phyloP scores from a whole-genome alignment of 2,113 vertebrate species.

The Mesocricetus auratus region DNA sequence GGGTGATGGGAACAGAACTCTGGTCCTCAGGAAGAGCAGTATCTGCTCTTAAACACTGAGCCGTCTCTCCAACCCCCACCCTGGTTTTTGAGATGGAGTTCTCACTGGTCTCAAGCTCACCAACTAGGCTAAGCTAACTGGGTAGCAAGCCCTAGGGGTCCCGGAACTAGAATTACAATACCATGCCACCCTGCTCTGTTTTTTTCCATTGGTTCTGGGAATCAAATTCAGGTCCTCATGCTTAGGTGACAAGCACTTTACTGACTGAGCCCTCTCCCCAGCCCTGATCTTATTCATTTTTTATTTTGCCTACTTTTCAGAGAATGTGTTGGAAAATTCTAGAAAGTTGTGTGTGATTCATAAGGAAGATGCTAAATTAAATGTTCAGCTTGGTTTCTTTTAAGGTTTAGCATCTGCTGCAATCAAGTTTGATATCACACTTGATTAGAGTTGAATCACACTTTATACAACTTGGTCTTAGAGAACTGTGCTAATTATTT shows the following conservation, averaged over 20 bases:
- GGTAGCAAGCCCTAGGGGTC: too few relatives aligned
- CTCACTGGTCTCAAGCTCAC: background rate
- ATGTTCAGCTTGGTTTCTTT: background rate
- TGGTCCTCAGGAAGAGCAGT: background rate
- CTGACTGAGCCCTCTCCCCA: background rate
- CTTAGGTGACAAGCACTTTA: background rate
- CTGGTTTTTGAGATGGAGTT: background rate
- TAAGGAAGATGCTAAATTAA: background rate
- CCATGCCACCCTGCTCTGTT: background rate
- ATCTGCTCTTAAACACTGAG: background rate
- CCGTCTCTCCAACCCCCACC: background rate
- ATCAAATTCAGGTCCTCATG: background rate
- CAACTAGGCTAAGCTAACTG: background rate
- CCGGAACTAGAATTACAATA: background rate
- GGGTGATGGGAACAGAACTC: background rate
- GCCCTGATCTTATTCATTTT: background rate
- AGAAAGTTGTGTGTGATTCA: accelerated
- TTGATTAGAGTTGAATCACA: background rate
- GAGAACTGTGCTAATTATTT: background rate
- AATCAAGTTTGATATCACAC: background rate
- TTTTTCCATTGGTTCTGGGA: background rate
- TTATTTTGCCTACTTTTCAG: background rate
- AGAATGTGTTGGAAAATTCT: background rate
- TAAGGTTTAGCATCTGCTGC: background rate
- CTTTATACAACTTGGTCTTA: too few relatives aligned